A percentile compares a stretch with the other conserved stretches of the same genome.
Evolutionary conservation across 1,140 invertebrate genomes (phyloP).

Genomic region (Pteromalus puparum): DNA sequence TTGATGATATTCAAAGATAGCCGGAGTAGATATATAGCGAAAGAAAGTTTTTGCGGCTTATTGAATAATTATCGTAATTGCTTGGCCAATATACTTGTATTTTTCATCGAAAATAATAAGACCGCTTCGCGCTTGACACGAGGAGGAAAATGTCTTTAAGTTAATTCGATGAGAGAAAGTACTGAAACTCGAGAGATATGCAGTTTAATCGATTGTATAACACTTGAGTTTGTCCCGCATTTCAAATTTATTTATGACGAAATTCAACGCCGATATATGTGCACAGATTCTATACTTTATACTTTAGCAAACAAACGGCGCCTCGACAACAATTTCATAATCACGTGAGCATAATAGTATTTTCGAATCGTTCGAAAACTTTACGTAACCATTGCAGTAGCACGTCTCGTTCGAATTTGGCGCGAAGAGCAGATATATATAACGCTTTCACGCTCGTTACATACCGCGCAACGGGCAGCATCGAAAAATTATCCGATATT

Average conservation of each 20-base stretch:
- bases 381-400: background rate
- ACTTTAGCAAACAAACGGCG: background rate
- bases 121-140: background rate
- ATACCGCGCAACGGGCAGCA: too few species aligned
- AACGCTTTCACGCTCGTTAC: too few species aligned
- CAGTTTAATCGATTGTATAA: slow-evolving; percentile 14
- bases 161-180: slow-evolving; percentile 21
- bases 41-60: background rate
- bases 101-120: background rate
- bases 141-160: background rate
- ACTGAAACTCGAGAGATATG: background rate
- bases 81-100: background rate
- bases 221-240: background rate
- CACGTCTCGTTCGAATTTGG: too few species aligned
- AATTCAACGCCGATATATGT: background rate
- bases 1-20: too few species aligned
- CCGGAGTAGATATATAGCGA: too few species aligned
- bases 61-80: background rate
- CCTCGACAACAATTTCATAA: background rate
- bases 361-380: background rate
- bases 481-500: too few species aligned
- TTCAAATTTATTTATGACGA: background rate
- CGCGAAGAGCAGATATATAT: too few species aligned
- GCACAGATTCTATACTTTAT: background rate
- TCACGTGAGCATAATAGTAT: background rate